Base-by-base conservation (phyloP, 1,140 invertebrate species). In the Phenacoccus solenopsis region DNA sequence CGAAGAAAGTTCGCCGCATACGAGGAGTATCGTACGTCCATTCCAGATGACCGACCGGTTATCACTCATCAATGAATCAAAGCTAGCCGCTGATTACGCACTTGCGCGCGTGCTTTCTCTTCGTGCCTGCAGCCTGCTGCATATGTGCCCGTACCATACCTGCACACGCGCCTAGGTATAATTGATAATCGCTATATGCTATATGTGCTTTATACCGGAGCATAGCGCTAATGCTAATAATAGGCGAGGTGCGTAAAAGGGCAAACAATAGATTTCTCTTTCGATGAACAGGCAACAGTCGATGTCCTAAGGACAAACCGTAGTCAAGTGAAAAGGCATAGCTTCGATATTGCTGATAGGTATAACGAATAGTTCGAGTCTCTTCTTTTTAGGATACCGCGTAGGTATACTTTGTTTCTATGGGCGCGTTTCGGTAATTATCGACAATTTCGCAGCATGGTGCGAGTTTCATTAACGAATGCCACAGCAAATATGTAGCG, bases 21-120 rank as follows among this genome's bases (percentile, higher is more conserved):
- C n/a, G n/a, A n/a, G n/a, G n/a, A n/a, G n/a, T n/a, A n/a, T n/a
- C n/a, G n/a, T n/a, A 49, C 38, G 38, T 49, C 38, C 12, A 49
- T 49, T 4, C 3, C 4, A 49, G 20, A 49, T 16, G 12, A n/a
- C 13, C 20, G 38, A 49, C 38, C 38, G 38, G 38, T 49, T 49
- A 49, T 49, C 38, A 49, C 38, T 49, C 38, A 49, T 49, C 38
- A 49, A 49, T 49, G 38, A 49, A 49, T 49, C 38, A 49, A 49
- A 49, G 38, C 4, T 49, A n/a, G 38, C 38, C 38, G 38, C 12
- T 49, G 38, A 49, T 49, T 49, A 49, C 20, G 38, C 13, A 49
- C 38, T 10, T n/a, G 38, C 38, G 5, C 38, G 38, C 38, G 38
- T 49, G 38, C 38, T 49, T 49, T 49, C 38, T 49, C 38, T 49